A percentile compares a stretch with the other conserved stretches of the same genome.
Conservation (phyloP, 2,888 invertebrate species). For the Tetramorium bicarinatum region DNA sequence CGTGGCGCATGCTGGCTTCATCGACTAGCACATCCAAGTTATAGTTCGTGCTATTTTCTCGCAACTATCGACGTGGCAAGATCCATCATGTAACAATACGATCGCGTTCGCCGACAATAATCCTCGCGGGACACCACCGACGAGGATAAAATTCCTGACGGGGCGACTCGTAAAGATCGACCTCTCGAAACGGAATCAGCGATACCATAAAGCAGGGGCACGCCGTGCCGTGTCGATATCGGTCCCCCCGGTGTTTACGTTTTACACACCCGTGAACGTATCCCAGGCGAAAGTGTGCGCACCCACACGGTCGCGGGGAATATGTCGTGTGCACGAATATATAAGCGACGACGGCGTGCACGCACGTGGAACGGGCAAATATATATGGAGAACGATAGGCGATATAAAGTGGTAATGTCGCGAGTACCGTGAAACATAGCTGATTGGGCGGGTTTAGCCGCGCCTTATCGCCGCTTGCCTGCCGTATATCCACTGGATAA, state of each 20-base stretch:
- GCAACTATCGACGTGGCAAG: neutral
- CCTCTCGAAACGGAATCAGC: slow-evolving; percentile 63
- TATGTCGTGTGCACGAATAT: slow-evolving; percentile 51
- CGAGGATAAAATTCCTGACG: slow-evolving; percentile 57
- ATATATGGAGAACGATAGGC: slow-evolving; percentile 77
- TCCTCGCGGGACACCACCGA: neutral
- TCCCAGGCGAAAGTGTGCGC: slow-evolving; percentile 59
- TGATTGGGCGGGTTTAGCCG: slow-evolving; percentile 77
- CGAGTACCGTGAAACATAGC: slow-evolving; percentile 76
- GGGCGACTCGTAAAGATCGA: slow-evolving; percentile 65
- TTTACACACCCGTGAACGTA: slow-evolving; percentile 66
- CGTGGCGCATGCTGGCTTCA: neutral
- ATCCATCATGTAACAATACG: slow-evolving; percentile 30
- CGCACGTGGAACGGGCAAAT: slow-evolving; percentile 70
- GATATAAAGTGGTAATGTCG: slow-evolving; percentile 78
- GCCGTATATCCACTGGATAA: slow-evolving; percentile 65
- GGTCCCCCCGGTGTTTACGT: slow-evolving; percentile 68
- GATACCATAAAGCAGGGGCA: slow-evolving; percentile 71
- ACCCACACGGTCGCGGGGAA: slow-evolving; percentile 41
- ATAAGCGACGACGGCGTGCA: slow-evolving; percentile 56
- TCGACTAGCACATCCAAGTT: neutral
- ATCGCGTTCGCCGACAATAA: slow-evolving; percentile 29
- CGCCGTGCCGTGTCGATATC: slow-evolving; percentile 64
- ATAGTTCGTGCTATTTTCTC: slow-evolving; percentile 1
- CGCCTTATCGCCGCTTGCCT: slow-evolving; percentile 73